Base-by-base conservation (phyloP, 1,140 invertebrate species). In the Stenopsyche tienmushanensis region DNA sequence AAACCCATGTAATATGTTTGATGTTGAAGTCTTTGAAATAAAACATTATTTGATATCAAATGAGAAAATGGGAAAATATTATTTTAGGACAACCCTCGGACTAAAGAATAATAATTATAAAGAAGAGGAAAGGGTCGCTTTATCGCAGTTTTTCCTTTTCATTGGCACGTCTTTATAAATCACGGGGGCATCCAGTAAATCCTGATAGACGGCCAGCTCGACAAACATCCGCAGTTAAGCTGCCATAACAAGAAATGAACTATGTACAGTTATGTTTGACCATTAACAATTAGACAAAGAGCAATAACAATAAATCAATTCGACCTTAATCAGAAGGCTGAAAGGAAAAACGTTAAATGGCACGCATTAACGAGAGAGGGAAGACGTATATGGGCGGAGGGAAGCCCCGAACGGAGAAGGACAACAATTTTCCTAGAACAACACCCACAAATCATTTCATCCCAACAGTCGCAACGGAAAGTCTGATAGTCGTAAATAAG, bases 221-320 rank as follows among this genome's bases (percentile, higher is more conserved):
- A 57, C 67, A 66, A 66, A 66, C 67, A 69, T 69, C 64, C 67
- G 67, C 55, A 64, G 67, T 65, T 62, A 54, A 45, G 65, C 58
- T 66, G 50, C 67, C 64, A 69, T 62, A 65, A 69, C 64, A 64
- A 67, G 65, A 66, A 67, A 70, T 70, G 69, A 70, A 70, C 65
- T 70, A 70, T 67, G 65, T 66, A 52, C 45, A 60, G 64, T 57
- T 58, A 66, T 60, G 60, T 66, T 45, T 62, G 53, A 66, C 69
- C 69, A 70, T 70, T 70, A 70, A 70, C 69, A 70, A 70, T 70
- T 70, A 70, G 62, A 70, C 69, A 70, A 70, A 70, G 65, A 70
- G 65, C 69, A 70, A 70, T 70, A 70, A 70, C 69, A 70, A 55
- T 70, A 70, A 67, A 70, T 70, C 69, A 70, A 58, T 57, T 66